phyloP scores from a whole-genome alignment of 2,797 vertebrate genomes.

The Xenops minutus region DNA sequence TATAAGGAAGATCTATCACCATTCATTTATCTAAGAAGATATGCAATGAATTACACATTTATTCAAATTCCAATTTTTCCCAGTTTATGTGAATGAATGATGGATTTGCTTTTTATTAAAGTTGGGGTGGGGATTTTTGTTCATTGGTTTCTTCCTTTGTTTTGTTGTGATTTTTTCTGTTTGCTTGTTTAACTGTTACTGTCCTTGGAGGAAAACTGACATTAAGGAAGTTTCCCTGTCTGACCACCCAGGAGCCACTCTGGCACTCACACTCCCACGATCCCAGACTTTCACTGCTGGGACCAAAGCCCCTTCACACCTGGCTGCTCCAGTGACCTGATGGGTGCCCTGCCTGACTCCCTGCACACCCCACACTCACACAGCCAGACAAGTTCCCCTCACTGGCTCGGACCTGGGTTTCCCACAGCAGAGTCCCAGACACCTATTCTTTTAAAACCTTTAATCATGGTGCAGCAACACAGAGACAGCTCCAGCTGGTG shows the following conservation, averaged over 20 bases:
- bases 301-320: background rate
- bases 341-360: too few relatives aligned
- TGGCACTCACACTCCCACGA: background rate
- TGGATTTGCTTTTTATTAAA: background rate
- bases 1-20: background rate
- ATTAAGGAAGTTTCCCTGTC: background rate
- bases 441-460: background rate
- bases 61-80: background rate
- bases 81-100: background rate
- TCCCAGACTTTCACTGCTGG: background rate
- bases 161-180: background rate
- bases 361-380: background rate
- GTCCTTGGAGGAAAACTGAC: background rate
- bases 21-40: background rate
- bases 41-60: background rate
- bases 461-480: background rate
- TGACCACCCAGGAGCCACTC: background rate
- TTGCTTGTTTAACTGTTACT: background rate
- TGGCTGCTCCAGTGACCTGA: background rate
- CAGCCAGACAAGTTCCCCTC: background rate
- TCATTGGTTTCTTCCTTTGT: background rate
- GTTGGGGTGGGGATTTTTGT: fast-evolving
- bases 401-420: background rate
- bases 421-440: background rate
- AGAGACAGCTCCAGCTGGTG: background rate